Evolutionary conservation across 2,113 vertebrate species (phyloP).

Genomic region (Microcebus murinus): DNA sequence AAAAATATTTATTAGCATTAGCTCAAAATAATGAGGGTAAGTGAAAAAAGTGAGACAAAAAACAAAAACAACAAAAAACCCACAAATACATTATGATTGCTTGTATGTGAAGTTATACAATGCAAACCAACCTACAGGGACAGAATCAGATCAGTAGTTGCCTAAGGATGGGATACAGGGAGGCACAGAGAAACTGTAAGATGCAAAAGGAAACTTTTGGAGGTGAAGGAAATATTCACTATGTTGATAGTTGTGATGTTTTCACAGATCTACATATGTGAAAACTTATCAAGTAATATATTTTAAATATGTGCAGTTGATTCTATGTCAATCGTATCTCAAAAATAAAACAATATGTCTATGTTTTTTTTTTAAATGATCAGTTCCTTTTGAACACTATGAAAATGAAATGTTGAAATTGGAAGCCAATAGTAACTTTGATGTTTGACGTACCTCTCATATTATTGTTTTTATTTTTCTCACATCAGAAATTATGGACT

Average conservation of each 20-base stretch:
- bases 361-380: neutral
- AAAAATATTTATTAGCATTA: neutral
- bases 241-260: neutral
- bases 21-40: neutral
- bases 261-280: neutral
- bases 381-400: neutral
- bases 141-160: neutral
- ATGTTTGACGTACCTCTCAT: neutral
- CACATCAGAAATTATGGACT: neutral
- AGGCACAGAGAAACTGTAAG: fast-evolving
- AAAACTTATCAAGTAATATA: neutral
- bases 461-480: neutral
- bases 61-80: neutral
- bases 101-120: neutral
- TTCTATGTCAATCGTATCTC: neutral
- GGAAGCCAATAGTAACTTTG: neutral
- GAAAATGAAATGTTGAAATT: neutral
- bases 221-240: neutral
- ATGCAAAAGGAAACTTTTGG: neutral
- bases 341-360: neutral
- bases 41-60: neutral
- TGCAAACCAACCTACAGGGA: neutral
- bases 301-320: neutral
- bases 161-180: too few relatives aligned
- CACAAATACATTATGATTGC: neutral